phyloP scores from a whole-genome alignment of 92 coral and sea anemone species.

The Porites lobata region DNA sequence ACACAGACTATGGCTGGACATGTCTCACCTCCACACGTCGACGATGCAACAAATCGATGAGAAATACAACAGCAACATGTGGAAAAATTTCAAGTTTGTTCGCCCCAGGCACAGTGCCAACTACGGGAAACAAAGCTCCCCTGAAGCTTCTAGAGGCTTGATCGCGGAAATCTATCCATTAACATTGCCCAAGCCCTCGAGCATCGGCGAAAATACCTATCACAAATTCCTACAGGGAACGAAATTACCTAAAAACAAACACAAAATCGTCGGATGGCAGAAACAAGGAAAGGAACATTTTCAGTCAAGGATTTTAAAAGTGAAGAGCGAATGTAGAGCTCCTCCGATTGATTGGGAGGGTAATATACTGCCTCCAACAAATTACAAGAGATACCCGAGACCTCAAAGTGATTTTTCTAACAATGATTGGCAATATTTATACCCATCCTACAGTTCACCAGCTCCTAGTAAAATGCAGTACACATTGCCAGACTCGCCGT shows the following conservation, averaged over 20 bases:
- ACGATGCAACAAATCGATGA: conserved; percentile 72
- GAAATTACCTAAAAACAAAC: conserved; percentile 60
- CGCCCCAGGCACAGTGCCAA: conserved; percentile 73
- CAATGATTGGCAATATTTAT: conserved; percentile 20
- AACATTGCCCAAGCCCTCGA: conserved; percentile 80
- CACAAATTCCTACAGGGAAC: conserved; percentile 76
- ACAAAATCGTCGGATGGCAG: conserved; percentile 68
- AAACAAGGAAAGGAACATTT: conserved; percentile 51
- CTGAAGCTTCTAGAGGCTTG: conserved; percentile 25
- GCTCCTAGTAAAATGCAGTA: neutral
- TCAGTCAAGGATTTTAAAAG: conserved; percentile 55
- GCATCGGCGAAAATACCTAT: conserved; percentile 77
- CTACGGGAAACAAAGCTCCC: conserved; percentile 26
- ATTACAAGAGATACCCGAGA: conserved; percentile 70
- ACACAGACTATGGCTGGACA: conserved; percentile 85
- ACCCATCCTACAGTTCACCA: conserved; percentile 26
- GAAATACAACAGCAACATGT: conserved; percentile 88
- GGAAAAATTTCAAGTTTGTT: conserved; percentile 93
- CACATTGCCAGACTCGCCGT: conserved; percentile 42
- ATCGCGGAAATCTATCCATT: conserved; percentile 85
- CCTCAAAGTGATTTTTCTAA: conserved; percentile 12
- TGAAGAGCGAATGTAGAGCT: conserved; percentile 85
- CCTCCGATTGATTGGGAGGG: conserved; percentile 90
- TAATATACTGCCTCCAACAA: conserved; percentile 72
- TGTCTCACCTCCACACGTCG: conserved; percentile 73